Base-by-base conservation (phyloP, 1,140 invertebrate genomes). In the Diorhabda sublineata region DNA sequence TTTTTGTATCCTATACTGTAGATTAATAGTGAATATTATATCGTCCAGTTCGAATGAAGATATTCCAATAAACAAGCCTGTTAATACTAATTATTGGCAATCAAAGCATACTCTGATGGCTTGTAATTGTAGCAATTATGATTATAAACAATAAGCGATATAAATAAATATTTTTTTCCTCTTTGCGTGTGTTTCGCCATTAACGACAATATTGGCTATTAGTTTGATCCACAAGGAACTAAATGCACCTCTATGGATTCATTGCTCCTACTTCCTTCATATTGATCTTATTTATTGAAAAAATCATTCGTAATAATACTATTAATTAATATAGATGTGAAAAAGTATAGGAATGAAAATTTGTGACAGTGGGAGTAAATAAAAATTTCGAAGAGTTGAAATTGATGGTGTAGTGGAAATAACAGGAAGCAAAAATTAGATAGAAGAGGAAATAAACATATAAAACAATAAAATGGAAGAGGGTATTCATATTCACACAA, bases 1-100 rank as follows among this genome's bases (percentile, higher is more conserved):
- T 26, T 26, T 26, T 26, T 26, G 26, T 0, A 26, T 26, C 26
- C 26, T 26, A 26, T 26, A 26, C 26, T 26, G 26, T 26, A 26
- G 26, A 26, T 26, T 26, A 1, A 26, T 26, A 26, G 26, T 26
- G n/a, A 52, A 52, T 52, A 52, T 52, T 3, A 52, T 52, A n/a
- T 59, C 57, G 43, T 42, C 7, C 57, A 43, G 7, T 45, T 47
- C n/a, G 58, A 43, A 67, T 67, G 65, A 60, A 67, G 65, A 42
- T 67, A 67, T 67, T 67, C 65, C 65, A 67, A 67, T 67, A 67
- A 67, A 67, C 58, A 42, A 45, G n/a, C n/a, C 52, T 43, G 65
- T 67, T 67, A 67, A 44, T 58, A 59, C 57, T 67, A 67, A 67
- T 67, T 67, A 67, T 67, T 67, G 57, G 58, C 58, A 60, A 67